phyloP scores from a whole-genome alignment of 1,140 invertebrate genomes.

The Drosophila athabasca region DNA sequence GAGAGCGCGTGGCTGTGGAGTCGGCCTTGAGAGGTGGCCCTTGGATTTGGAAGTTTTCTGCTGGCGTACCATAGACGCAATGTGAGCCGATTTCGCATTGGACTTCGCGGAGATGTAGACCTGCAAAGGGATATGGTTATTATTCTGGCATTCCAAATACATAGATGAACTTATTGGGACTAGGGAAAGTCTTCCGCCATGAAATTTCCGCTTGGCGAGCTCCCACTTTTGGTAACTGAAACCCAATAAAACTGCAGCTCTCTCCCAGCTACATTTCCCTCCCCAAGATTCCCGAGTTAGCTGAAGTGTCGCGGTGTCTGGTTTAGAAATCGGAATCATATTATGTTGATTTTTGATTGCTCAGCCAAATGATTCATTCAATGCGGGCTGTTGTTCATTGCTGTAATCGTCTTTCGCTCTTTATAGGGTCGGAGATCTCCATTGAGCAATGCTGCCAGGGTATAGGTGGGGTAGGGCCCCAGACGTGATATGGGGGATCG shows the following conservation, averaged over 20 bases:
- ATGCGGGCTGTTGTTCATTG: constrained; percentile 10
- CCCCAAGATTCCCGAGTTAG: constrained; percentile 8
- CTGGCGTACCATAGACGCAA: constrained; percentile 59
- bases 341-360: constrained; percentile 14
- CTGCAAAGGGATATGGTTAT: constrained; percentile 21
- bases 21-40: not conserved
- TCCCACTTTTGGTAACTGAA: constrained; percentile 19
- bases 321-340: constrained; percentile 32
- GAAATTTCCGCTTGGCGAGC: constrained; percentile 22
- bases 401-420: constrained; percentile 18
- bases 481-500: constrained; percentile 35
- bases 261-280: constrained; percentile 9
- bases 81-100: constrained; percentile 66
- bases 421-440: constrained; percentile 49
- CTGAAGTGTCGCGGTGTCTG: constrained; percentile 14
- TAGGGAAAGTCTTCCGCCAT: constrained; percentile 16
- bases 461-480: constrained; percentile 26
- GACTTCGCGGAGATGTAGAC: constrained; percentile 54
- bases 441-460: constrained; percentile 20
- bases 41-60: constrained; percentile 44
- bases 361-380: constrained; percentile 24
- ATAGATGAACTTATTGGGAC: constrained; percentile 2
- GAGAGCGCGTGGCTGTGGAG: not conserved
- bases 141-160: no score
- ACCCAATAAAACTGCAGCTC: constrained; percentile 23